A percentile compares a stretch with the other conserved stretches of the same genome.
phyloP scores from a whole-genome alignment of 30 jellyfish, hydroid and myxozoan species.

The Sanderia malayensis region DNA sequence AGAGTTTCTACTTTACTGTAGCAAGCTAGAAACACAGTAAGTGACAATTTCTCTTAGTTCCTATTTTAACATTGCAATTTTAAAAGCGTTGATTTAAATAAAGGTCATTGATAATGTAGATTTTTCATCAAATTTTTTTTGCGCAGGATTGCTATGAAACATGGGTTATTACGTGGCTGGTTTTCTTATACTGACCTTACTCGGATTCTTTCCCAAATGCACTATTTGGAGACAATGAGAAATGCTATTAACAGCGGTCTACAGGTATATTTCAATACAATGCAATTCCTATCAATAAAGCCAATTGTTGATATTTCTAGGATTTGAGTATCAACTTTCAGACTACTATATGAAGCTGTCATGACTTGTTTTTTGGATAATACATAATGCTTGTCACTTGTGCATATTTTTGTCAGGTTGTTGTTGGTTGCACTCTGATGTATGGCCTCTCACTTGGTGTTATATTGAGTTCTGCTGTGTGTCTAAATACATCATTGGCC shows the following conservation, averaged over 20 bases:
- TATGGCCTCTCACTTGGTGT: conserved; percentile 71
- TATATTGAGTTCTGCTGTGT: conserved; percentile 29
- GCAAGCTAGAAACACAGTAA: conserved; percentile 66
- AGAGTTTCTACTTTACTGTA: conserved; percentile 66
- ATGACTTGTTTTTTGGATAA: no score
- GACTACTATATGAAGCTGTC: no score
- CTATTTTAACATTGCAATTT: no score
- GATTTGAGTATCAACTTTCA: no score
- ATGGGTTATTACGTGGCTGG: conserved; percentile 94
- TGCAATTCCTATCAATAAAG: no score
- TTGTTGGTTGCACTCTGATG: conserved; percentile 76
- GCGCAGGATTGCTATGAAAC: conserved; percentile 77
- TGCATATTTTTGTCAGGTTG: conserved; percentile 46
- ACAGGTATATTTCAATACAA: no score
- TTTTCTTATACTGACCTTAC: conserved; percentile 91
- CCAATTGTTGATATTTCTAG: no score
- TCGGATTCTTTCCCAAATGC: conserved; percentile 61
- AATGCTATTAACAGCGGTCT: conserved; percentile 43
- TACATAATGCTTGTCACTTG: no score
- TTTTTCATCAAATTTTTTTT: background rate
- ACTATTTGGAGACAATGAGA: conserved; percentile 36
- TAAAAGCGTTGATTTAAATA: no score
- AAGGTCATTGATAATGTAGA: no score
- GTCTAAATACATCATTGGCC: conserved; percentile 34
- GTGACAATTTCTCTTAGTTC: background rate